phyloP scores from a whole-genome alignment of 2,113 vertebrate genomes.

The Triplophysa dalaica region DNA sequence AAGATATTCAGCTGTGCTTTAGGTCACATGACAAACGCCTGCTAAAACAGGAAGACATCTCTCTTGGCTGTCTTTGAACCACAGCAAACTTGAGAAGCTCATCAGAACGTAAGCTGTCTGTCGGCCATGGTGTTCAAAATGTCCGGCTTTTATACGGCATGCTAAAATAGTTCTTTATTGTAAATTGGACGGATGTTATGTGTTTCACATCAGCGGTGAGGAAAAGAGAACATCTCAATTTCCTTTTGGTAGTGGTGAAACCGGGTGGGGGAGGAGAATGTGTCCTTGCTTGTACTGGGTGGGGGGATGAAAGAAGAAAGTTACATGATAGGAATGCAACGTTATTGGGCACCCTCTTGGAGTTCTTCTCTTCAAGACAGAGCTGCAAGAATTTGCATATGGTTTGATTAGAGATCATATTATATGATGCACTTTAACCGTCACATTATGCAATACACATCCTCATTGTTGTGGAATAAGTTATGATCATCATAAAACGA shows the following conservation, averaged over 20 bases:
- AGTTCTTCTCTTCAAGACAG: not conserved
- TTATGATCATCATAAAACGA: not conserved
- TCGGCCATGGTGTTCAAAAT: not conserved
- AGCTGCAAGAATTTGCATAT: not conserved
- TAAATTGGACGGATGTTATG: too few relatives aligned
- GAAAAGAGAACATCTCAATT: not conserved
- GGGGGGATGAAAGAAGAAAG: not conserved
- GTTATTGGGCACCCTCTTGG: not conserved
- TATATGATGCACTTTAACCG: not conserved
- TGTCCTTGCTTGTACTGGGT: not conserved
- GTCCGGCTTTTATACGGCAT: too few relatives aligned
- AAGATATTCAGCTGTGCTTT: slow-evolving; percentile 32
- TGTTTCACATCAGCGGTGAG: too few relatives aligned
- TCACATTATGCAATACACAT: not conserved
- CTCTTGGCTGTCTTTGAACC: not conserved
- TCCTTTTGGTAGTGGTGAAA: not conserved
- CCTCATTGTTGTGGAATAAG: not conserved
- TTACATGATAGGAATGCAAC: slow-evolving; percentile 9
- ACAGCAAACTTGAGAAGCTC: not conserved
- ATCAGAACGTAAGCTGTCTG: not conserved
- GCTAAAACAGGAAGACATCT: not conserved
- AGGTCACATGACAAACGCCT: too few relatives aligned
- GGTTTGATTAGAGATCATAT: not conserved
- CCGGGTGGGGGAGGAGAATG: not conserved
- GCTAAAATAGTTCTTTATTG: too few relatives aligned